phyloP scores from a whole-genome alignment of 2,113 vertebrate species.

The Phylloscopus trochiloides region DNA sequence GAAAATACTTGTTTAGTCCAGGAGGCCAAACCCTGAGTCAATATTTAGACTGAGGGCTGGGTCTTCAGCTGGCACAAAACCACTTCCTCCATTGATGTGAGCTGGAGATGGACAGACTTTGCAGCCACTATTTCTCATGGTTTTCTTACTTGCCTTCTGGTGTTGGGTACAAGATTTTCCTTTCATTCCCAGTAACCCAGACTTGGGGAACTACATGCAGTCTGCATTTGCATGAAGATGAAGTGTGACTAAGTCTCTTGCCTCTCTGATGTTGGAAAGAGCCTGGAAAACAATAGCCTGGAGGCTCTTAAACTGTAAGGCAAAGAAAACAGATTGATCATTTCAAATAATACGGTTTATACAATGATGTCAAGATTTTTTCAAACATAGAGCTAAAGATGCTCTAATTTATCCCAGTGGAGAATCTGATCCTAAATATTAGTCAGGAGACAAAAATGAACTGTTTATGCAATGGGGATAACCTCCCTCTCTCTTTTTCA shows the following conservation, averaged over 20 bases:
- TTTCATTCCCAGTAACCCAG: background rate
- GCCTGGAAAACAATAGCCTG: constrained; percentile 15
- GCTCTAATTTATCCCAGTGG: constrained; percentile 36
- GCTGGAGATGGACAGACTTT: background rate
- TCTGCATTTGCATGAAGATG: background rate
- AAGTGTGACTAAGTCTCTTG: constrained; percentile 15
- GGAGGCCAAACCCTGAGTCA: constrained; percentile 24
- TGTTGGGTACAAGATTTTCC: background rate
- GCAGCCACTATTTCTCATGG: background rate
- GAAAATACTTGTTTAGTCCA: constrained; percentile 34
- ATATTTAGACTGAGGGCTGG: constrained; percentile 48
- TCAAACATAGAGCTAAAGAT: constrained; percentile 45
- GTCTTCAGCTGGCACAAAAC: constrained; percentile 8
- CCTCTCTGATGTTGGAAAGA: background rate
- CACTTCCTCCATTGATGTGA: background rate
- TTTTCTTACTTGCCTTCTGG: background rate
- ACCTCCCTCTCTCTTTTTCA: background rate
- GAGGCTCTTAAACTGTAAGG: background rate
- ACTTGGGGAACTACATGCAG: background rate
- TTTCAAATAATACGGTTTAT: constrained; percentile 45
- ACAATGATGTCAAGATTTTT: constrained; percentile 37
- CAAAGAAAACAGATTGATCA: constrained; percentile 41
- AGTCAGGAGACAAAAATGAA: constrained; percentile 56
- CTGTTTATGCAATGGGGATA: constrained; percentile 6
- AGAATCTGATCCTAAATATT: constrained; percentile 51